phyloP scores from a whole-genome alignment of 1,140 invertebrate genomes.

The Anadara kagoshimensis region DNA sequence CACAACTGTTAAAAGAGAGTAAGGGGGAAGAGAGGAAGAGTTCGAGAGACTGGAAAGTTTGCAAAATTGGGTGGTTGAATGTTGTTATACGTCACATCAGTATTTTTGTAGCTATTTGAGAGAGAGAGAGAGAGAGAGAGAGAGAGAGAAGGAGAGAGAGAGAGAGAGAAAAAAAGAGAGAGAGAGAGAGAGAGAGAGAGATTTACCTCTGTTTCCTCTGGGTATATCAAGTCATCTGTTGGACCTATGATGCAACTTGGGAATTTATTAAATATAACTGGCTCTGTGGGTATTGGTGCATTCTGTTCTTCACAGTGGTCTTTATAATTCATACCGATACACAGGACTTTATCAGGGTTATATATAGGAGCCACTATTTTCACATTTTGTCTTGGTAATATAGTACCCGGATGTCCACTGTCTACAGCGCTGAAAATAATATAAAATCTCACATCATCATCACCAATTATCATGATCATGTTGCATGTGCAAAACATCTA shows the following conservation, averaged over 20 bases:
- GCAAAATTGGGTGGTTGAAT: no score
- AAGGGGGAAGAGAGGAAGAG: no score
- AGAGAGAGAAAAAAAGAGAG: no score
- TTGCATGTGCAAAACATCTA: no score
- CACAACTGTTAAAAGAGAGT: no score
- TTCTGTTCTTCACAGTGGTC: constrained; percentile 88
- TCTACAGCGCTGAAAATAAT: constrained; percentile 54
- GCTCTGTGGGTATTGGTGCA: constrained; percentile 81
- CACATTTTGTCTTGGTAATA: constrained; percentile 51
- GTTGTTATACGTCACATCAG: no score
- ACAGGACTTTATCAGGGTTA: constrained; percentile 85
- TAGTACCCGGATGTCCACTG: constrained; percentile 39
- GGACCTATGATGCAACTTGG: constrained; percentile 86
- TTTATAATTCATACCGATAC: constrained; percentile 86
- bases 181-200: no score
- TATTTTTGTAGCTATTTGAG: no score
- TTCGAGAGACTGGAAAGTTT: no score
- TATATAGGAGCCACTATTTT: constrained; percentile 77
- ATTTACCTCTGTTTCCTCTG: constrained; percentile 78
- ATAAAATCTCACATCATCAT: background rate
- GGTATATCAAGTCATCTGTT: constrained; percentile 81
- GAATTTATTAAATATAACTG: constrained; percentile 88
- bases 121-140: no score
- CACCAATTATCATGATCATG: no score
- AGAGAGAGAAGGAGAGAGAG: no score